Base-by-base conservation (phyloP, 1,140 invertebrate species). In the Drosophila suzukii region DNA sequence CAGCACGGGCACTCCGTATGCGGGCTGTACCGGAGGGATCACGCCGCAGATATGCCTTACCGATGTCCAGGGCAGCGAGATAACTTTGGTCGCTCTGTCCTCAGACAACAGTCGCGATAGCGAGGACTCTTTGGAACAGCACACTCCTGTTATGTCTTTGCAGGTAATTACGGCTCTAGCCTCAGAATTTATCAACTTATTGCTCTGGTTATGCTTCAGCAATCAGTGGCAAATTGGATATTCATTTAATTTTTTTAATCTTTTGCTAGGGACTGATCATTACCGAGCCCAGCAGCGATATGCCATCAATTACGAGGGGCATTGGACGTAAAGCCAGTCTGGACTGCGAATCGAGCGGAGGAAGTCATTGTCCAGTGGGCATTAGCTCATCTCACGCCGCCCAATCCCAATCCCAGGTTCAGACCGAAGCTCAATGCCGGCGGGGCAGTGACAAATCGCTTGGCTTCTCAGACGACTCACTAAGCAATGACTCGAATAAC, bases 1-100 rank as follows among this genome's bases (percentile, higher is more conserved):
- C 1, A 84, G 81, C 44, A 91, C 90, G 7, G 58, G 91, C 59
- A 72, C 84, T 24, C 88, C 92, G 39, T 81, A 88, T 83, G 70
- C 72, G 13, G 88, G 73, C 24, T 82, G 91, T 30, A 92, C 86
- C 0, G 90, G 72, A 10, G 77, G 90, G 78, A 89, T 81, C 3
- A 70, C 85, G 55, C 83, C 97, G 0, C 97, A 98, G 92, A 98
- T 98, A 72, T 97, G 96, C 77, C 94, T 98, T 5, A 98, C 97
- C 0, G 97, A 98, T 91, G 97, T 97, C 63, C 93, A 96, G 38
- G 97, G 96, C n/a, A 96, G 95, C 20, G 96, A 97, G 92, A 95
- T 97, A 1, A 96, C 96, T 0, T 91, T 97, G 39, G 94, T 96
- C 1, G 95, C 95, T 3, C 94, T 95, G 6, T 95, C 95, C 0